These are phyloP conservation scores for Cuniculus paca DNA, from an alignment of 2,797 vertebrate species.

Conservation along the genomic window DNA sequence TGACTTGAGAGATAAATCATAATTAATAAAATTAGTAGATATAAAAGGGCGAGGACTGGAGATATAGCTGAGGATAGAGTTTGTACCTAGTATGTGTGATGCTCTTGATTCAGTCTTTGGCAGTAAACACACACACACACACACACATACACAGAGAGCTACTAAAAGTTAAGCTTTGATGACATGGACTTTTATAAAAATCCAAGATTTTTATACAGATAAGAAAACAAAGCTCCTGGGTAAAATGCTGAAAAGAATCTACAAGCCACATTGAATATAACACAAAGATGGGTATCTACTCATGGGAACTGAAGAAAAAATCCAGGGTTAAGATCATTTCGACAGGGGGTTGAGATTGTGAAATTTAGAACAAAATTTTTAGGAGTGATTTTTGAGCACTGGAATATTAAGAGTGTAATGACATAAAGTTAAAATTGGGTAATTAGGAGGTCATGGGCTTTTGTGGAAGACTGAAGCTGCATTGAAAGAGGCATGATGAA, in stretches of 20 bases:
- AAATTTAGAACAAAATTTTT: neutral
- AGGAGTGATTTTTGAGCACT: neutral
- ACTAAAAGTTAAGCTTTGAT: neutral
- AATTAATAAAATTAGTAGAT: neutral
- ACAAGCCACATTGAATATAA: neutral
- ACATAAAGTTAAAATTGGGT: neutral
- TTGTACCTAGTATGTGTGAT: neutral
- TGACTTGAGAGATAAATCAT: neutral
- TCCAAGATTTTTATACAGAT: neutral
- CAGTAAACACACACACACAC: neutral
- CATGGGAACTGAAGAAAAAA: neutral
- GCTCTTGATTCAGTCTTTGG: neutral
- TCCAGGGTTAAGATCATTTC: neutral
- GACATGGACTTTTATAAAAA: neutral
- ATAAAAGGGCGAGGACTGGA: neutral
- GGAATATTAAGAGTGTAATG: neutral
- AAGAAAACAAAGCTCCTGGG: neutral
- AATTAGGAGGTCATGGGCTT: neutral
- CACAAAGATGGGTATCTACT: slow-evolving; percentile 16
- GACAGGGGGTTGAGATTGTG: neutral
- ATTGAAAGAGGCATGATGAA: neutral
- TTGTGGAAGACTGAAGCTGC: neutral
- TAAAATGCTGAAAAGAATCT: neutral
- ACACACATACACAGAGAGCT: neutral
- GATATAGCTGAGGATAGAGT: neutral